These are phyloP conservation scores for Hanleya hanleyi DNA, from an alignment of 2,888 invertebrate species.

Conservation along the genomic window DNA sequence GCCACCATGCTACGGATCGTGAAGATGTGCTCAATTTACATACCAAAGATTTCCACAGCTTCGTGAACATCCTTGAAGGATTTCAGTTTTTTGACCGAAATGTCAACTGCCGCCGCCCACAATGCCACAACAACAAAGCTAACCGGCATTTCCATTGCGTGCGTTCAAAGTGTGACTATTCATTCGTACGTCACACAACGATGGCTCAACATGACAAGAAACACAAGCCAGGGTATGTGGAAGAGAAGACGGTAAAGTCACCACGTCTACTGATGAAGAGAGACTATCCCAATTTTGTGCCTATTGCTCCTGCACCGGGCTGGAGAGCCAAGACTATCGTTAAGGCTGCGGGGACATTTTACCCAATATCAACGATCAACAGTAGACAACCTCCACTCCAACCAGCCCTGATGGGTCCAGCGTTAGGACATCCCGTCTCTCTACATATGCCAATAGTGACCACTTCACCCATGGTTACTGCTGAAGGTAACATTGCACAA, in stretches of 20 bases:
- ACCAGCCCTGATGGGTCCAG: not conserved
- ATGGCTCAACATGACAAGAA: conserved; percentile 84
- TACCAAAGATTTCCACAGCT: conserved; percentile 89
- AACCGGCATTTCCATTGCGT: conserved; percentile 86
- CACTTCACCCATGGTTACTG: conserved; percentile 28
- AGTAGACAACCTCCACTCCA: not conserved
- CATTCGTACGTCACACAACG: conserved; percentile 83
- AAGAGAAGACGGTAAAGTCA: not conserved
- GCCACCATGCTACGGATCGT: conserved; percentile 87
- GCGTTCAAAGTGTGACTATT: conserved; percentile 81
- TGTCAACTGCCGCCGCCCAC: conserved; percentile 81
- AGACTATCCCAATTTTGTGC: not conserved
- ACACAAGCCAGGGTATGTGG: conserved; percentile 71
- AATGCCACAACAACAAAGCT: conserved; percentile 81
- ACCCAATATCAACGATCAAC: conserved; percentile 81
- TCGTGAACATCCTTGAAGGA: conserved; percentile 86
- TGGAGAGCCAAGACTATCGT: conserved; percentile 77
- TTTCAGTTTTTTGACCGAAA: conserved; percentile 88
- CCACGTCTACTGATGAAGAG: not conserved
- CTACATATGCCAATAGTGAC: not conserved
- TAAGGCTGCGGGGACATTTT: conserved; percentile 94
- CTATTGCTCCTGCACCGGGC: conserved; percentile 8
- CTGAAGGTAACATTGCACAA: not conserved
- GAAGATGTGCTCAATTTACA: conserved; percentile 86
- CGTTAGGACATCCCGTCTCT: not conserved